Percentiles rank a stretch among this genome's conserved stretches.
Conservation (phyloP, 2,797 vertebrate genomes). For the Thaleichthys pacificus region DNA sequence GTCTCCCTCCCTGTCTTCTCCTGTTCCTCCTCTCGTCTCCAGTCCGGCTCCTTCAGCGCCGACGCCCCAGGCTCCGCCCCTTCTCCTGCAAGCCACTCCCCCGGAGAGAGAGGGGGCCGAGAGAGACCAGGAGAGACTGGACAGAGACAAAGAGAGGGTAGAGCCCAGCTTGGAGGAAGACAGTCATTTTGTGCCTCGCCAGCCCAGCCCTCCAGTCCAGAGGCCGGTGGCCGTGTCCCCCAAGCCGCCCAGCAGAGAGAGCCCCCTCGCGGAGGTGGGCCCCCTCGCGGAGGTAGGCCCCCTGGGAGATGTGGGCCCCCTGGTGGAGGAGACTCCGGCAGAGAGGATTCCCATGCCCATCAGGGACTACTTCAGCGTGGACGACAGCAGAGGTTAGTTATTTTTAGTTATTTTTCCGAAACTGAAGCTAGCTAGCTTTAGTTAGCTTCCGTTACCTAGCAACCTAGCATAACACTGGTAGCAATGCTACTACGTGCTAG, state of each 20-base stretch:
- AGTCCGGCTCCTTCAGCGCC: constrained; percentile 51
- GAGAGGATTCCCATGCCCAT: constrained; percentile 57
- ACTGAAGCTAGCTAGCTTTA: background rate
- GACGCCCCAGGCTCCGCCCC: constrained; percentile 47
- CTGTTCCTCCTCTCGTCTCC: constrained; percentile 38
- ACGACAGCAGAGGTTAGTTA: constrained; percentile 63
- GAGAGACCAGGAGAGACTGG: constrained; percentile 1
- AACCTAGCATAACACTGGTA: no score
- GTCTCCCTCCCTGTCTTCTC: constrained; percentile 25
- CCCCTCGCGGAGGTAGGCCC: constrained; percentile 40
- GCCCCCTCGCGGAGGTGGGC: constrained; percentile 46
- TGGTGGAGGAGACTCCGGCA: constrained; percentile 55
- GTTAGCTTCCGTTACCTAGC: no score
- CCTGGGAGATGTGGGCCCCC: constrained; percentile 62
- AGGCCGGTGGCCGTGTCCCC: constrained; percentile 49
- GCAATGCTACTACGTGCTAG: no score
- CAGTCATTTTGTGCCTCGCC: constrained; percentile 54
- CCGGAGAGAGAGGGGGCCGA: constrained; percentile 6
- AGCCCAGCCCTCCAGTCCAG: constrained; percentile 67
- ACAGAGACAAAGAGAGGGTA: constrained; percentile 30
- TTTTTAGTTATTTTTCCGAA: background rate
- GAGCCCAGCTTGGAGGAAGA: constrained; percentile 67
- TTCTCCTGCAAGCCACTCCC: constrained; percentile 36
- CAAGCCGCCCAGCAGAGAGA: constrained; percentile 57
- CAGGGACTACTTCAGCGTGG: constrained; percentile 73